Conservation (phyloP, 2,113 vertebrate species). For the Pituophis catenifer region DNA sequence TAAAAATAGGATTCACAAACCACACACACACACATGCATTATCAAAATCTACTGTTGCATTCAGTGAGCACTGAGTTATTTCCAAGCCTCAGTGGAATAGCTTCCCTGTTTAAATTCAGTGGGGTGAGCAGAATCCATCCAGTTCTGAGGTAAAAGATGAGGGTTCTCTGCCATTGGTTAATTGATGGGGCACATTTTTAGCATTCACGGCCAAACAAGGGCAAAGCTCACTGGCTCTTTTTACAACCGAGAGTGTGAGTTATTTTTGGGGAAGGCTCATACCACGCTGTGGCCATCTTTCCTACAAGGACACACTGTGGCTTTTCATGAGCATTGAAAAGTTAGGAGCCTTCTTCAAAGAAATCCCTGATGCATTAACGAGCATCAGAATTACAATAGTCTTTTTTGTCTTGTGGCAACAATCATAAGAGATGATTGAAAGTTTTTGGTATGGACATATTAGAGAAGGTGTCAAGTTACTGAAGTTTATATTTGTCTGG, state of each 20-base stretch:
- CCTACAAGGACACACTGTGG: neutral
- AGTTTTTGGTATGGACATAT: neutral
- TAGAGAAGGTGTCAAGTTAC: neutral
- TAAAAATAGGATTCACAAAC: constrained; percentile 19
- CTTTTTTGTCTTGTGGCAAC: neutral
- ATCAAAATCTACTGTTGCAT: neutral
- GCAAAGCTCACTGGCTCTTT: neutral
- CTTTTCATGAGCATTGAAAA: neutral
- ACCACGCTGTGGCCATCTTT: neutral
- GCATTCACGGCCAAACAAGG: constrained; percentile 12
- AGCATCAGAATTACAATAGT: neutral
- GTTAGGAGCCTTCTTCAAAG: neutral
- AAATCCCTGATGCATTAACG: neutral
- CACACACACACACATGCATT: neutral
- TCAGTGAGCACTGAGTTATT: neutral
- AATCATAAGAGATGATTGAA: neutral
- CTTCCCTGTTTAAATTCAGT: neutral
- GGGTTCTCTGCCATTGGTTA: neutral
- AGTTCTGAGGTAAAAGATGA: neutral
- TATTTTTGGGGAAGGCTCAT: constrained; percentile 4
- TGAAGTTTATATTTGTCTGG: neutral
- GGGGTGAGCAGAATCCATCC: neutral
- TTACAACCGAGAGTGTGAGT: neutral
- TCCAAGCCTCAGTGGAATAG: neutral
- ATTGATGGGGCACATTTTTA: constrained; percentile 10